Base-by-base conservation (phyloP, 1,140 invertebrate species). In the Formica selysi region DNA sequence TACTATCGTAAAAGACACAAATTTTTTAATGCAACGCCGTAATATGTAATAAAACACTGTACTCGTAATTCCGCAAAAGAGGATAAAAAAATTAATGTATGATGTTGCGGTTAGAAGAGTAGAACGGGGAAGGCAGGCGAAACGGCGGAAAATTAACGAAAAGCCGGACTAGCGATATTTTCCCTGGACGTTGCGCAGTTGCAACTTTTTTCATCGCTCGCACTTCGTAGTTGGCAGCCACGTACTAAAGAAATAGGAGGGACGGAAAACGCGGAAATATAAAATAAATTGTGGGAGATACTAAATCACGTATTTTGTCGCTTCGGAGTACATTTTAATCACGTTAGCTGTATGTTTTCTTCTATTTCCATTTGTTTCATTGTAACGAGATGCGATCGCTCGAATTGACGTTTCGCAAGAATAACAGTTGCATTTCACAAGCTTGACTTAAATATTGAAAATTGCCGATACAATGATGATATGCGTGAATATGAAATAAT, bases 111-210 rank as follows among this genome's bases (percentile, higher is more conserved):
- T 6, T 16, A 13, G 11, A 6, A 11, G 36, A 54, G 48, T 10
- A 10, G 11, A 6, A 16, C n/a, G 61, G n/a, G 22, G 48, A 54
- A n/a, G n/a, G 41, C 19, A 51, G 29, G 29, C 41, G 67, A 68
- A 88, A 85, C 36, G 36, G 61, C 2, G 61, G 61, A 80, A 88
- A 89, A 86, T 88, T 88, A 89, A 68, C 67, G 74, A 57, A 87
- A 87, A 78, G 7, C 48, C 29, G 29, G 67, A 68, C 32, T 67
- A 32, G 65, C 68, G 57, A 76, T 88, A 85, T 89, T 86, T 85
- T 81, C 11, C 11, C 29, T 38, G 41, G 67, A 61, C 38, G 48
- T 51, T 51, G 51, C 32, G 54, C 54, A 59, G n/a, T 70, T 54
- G 41, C 8, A 73, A 85, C 29, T 84, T 79, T 88, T 89, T 62